phyloP scores from a whole-genome alignment of 2,113 vertebrate genomes.

The Pogonocichla stellata region DNA sequence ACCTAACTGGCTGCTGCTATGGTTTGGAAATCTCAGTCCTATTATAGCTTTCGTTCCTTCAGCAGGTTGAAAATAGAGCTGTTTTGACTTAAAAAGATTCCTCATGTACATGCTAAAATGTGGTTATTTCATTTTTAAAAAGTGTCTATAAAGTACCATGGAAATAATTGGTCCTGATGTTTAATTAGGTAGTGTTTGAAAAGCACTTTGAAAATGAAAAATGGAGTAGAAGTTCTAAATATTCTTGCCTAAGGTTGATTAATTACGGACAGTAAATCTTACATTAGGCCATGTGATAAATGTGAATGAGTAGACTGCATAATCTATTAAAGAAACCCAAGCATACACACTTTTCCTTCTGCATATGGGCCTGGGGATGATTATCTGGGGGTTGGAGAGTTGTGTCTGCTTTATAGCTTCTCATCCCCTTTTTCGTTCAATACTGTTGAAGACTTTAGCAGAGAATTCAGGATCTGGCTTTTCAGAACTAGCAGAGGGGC shows the following conservation, averaged over 20 bases:
- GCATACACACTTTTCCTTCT: not conserved
- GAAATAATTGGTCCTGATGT: constrained; percentile 59
- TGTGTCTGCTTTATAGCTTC: not conserved
- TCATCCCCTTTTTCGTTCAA: not conserved
- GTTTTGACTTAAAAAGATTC: constrained; percentile 16
- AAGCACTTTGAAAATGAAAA: constrained; percentile 64
- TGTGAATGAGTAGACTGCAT: not conserved
- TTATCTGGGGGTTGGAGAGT: not conserved
- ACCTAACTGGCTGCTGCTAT: not conserved
- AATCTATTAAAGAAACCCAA: constrained; percentile 19
- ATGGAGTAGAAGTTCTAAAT: constrained; percentile 44
- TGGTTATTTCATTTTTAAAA: constrained; percentile 25
- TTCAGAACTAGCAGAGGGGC: not conserved
- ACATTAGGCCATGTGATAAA: constrained; percentile 19
- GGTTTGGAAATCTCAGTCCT: not conserved
- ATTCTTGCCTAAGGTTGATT: constrained; percentile 60
- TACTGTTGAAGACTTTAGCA: not conserved
- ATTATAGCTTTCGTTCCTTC: not conserved
- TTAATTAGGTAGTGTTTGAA: constrained; percentile 64
- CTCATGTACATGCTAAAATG: constrained; percentile 1
- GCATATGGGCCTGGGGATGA: not conserved
- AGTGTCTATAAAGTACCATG: constrained; percentile 14
- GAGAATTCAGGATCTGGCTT: not conserved
- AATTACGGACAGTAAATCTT: constrained; percentile 60
- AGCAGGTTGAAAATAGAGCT: not conserved